phyloP scores from a whole-genome alignment of 1,140 invertebrate genomes.

The Ganaspis sp. region DNA sequence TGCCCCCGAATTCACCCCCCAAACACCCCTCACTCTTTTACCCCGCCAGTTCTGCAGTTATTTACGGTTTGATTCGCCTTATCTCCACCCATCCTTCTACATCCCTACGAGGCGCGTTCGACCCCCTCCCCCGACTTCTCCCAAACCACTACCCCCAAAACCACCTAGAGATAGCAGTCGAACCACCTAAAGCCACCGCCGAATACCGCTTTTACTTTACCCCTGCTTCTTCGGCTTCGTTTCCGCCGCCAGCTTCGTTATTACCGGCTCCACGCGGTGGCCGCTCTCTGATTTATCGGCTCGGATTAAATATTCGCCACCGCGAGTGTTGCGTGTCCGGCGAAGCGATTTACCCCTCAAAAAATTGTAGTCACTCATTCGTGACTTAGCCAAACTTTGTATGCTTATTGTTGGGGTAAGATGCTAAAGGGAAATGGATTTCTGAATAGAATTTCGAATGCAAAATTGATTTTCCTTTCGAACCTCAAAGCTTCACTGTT shows the following conservation, averaged over 20 bases:
- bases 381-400: background rate
- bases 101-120: constrained; percentile 59
- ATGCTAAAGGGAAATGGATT: background rate
- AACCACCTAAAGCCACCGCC: constrained; percentile 60
- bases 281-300: constrained; percentile 64
- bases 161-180: constrained; percentile 61
- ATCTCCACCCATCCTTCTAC: constrained; percentile 68
- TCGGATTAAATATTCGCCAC: constrained; percentile 64
- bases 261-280: constrained; percentile 56
- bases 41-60: constrained; percentile 74
- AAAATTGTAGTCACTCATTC: constrained; percentile 21
- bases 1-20: constrained; percentile 50
- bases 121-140: constrained; percentile 55
- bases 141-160: constrained; percentile 57
- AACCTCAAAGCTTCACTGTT: no score
- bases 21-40: constrained; percentile 58
- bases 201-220: constrained; percentile 63
- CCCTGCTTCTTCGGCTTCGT: constrained; percentile 62
- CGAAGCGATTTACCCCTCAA: constrained; percentile 52
- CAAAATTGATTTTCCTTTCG: no score
- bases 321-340: constrained; percentile 48
- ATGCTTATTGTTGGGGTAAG: background rate
- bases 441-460: no score
- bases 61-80: constrained; percentile 77
- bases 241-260: constrained; percentile 63